Conservation (phyloP, 2,888 invertebrate genomes). For the Synanthedon myopaeformis region DNA sequence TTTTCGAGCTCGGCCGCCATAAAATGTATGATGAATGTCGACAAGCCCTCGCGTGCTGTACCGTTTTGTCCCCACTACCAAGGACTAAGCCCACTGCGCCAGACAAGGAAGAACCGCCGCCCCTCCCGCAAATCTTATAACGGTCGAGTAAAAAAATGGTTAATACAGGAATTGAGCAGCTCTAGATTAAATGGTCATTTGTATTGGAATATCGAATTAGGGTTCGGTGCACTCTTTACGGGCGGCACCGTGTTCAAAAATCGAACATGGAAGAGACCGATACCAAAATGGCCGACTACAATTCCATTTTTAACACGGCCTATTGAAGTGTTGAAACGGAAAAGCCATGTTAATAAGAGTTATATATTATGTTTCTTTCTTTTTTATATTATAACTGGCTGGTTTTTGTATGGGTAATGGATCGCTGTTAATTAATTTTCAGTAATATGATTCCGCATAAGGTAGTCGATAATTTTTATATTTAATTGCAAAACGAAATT, state of each 20-base stretch:
- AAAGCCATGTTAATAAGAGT: too few species aligned
- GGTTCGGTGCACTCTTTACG: conserved; percentile 49
- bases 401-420: too few species aligned
- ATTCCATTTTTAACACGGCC: not conserved
- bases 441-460: not conserved
- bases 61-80: conserved; percentile 56
- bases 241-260: conserved; percentile 55
- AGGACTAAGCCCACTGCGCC: conserved; percentile 46
- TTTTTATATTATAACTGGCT: too few species aligned
- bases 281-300: conserved; percentile 47
- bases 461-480: conserved; percentile 26
- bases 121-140: conserved; percentile 17
- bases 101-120: conserved; percentile 28
- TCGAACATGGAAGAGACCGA: conserved; percentile 41
- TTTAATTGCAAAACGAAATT: conserved; percentile 39
- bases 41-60: conserved; percentile 60
- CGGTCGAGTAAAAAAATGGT: not conserved
- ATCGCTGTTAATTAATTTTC: too few species aligned
- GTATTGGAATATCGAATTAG: conserved; percentile 45
- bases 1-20: conserved; percentile 48
- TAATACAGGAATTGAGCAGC: conserved; percentile 10
- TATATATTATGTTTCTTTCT: too few species aligned
- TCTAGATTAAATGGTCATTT: conserved; percentile 35
- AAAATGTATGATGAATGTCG: conserved; percentile 66
- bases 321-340: too few species aligned